Percentiles rank a stretch among this genome's conserved stretches.
phyloP scores from a whole-genome alignment of 2,888 invertebrate genomes.

The Parthenolecanium corni region DNA sequence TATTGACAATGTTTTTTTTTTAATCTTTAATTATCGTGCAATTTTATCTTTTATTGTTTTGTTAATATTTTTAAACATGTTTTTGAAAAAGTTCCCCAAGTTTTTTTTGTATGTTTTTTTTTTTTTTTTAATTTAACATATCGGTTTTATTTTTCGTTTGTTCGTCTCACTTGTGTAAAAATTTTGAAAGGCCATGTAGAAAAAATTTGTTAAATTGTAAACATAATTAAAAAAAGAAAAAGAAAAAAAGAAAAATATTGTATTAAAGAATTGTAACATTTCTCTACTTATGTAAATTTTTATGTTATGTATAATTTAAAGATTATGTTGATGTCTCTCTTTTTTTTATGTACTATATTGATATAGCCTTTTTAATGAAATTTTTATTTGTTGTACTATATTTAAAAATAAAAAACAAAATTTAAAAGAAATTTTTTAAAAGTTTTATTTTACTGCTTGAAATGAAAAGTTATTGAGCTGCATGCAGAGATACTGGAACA shows the following conservation, averaged over 20 bases:
- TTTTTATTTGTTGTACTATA: slow-evolving; percentile 25
- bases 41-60: slow-evolving; percentile 8
- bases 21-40: not conserved
- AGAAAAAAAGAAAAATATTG: slow-evolving; percentile 3
- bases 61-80: not conserved
- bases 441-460: too few species aligned
- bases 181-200: not conserved
- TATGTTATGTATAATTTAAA: slow-evolving; percentile 12
- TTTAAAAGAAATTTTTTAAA: not conserved
- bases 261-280: slow-evolving; percentile 11
- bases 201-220: slow-evolving; percentile 4
- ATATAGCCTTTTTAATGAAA: slow-evolving; percentile 17
- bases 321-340: slow-evolving; percentile 8
- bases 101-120: slow-evolving; percentile 1
- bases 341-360: slow-evolving; percentile 22
- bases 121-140: slow-evolving; percentile 13
- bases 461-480: too few species aligned
- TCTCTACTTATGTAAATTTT: slow-evolving; percentile 20
- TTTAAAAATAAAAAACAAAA: not conserved
- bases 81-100: not conserved
- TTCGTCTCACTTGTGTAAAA: slow-evolving; percentile 1
- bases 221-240: not conserved
- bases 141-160: slow-evolving; percentile 12
- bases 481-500: too few species aligned
- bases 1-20: not conserved